Evolutionary conservation across 2,888 invertebrate species (phyloP).

Genomic region (Anthrax anthrax): DNA sequence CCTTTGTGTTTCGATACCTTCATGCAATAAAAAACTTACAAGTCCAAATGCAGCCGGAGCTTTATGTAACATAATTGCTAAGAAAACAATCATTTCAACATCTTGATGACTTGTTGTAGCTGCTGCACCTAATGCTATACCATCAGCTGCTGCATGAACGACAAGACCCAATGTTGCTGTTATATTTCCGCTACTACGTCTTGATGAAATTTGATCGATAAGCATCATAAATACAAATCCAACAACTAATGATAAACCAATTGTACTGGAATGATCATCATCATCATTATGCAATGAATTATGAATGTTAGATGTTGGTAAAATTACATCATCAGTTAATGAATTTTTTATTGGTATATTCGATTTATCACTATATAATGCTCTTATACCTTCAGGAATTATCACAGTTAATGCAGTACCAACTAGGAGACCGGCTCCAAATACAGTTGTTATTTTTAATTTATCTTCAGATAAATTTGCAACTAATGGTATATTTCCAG

Average conservation of each 20-base stretch:
- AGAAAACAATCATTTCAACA: constrained; percentile 92
- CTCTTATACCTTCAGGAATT: constrained; percentile 95
- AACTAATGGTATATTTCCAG: constrained; percentile 88
- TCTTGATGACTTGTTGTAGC: constrained; percentile 92
- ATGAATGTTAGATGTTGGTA: neutral
- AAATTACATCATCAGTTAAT: neutral
- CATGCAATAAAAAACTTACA: constrained; percentile 92
- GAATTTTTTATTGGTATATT: neutral
- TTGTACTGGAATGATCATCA: constrained; percentile 33
- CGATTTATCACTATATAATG: constrained; percentile 42
- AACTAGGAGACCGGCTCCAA: constrained; percentile 93
- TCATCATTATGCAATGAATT: too few species aligned
- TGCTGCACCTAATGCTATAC: constrained; percentile 94
- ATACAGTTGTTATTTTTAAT: constrained; percentile 80
- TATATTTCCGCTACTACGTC: constrained; percentile 53
- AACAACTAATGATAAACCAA: constrained; percentile 83
- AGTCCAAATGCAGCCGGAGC: constrained; percentile 98
- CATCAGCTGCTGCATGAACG: constrained; percentile 97
- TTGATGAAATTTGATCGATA: constrained; percentile 67
- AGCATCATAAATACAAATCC: constrained; percentile 97
- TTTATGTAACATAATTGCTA: constrained; percentile 98
- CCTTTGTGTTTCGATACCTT: constrained; percentile 72
- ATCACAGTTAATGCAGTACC: constrained; percentile 97
- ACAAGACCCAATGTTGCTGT: constrained; percentile 95
- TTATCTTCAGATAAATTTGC: constrained; percentile 94